Base-by-base conservation (phyloP, 2,888 invertebrate species). In the Pheosia tremula region DNA sequence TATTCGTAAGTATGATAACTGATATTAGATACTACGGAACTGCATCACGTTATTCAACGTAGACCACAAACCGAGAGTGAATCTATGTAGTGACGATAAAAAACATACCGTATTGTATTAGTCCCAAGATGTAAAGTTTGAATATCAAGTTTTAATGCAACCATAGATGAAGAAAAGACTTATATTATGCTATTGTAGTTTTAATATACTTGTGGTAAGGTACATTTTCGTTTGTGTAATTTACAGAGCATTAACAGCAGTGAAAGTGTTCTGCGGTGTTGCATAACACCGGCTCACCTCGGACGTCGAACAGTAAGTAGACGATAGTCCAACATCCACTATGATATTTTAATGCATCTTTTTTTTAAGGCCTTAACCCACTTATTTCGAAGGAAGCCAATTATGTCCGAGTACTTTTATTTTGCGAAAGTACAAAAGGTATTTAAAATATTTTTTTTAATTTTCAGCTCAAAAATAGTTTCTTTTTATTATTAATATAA, bases 261-360 rank as follows among this genome's bases (percentile, higher is more conserved):
- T 89, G 91, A 91, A 91, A 91, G 91, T 91, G 81, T 76, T 80
- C 74, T 81, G 84, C 76, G 77, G 74, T 74, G 64, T 91, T 91
- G 85, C 88, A 85, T 89, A 90, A 91, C 72, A 78, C 76, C 61
- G 71, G 85, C 77, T 89, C 79, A 84, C 87, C 88, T 87, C 87
- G 83, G 78, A 80, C 82, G 77, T 75, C 73, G 78, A 81, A 79
- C 76, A 68, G 68, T 63, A 72, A 67, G 72, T 69, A 71, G 74
- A 74, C 69, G 60, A 67, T 81, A 80, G 74, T 75, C 78, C 36
- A 47, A 78, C 77, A 81, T 49, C 71, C 74, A 75, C 61, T 67
- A 41, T 58, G 58, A 81, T 77, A 53, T 61, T 62, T 56, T 72
- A 68, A 62, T 62, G 57, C 39, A 58, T 61, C 60, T n/a, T 7